Percentiles rank a stretch among this genome's conserved stretches.
Evolutionary conservation across 2,113 vertebrate species (phyloP).

Genomic region (Colinus virginianus): DNA sequence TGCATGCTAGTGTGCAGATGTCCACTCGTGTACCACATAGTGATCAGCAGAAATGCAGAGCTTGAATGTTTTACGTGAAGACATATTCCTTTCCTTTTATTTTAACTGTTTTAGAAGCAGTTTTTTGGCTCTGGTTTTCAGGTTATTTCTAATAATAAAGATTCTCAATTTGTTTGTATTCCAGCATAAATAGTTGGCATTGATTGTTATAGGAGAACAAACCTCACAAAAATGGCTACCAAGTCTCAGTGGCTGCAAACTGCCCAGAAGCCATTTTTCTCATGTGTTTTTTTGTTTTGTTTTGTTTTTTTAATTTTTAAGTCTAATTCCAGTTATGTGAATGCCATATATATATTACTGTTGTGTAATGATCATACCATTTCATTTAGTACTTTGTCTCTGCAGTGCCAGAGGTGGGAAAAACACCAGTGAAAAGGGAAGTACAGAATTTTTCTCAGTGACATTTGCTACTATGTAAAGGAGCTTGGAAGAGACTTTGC

Average conservation of each 20-base stretch:
- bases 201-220: neutral
- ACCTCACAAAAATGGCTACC: neutral
- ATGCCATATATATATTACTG: neutral
- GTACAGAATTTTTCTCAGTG: neutral
- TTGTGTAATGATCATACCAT: neutral
- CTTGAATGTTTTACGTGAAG: neutral
- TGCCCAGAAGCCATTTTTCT: neutral
- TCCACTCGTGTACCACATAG: neutral
- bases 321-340: neutral
- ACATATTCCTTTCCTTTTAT: neutral
- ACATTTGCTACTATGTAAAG: neutral
- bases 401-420: neutral
- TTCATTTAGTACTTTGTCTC: neutral
- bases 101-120: neutral
- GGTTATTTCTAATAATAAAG: neutral
- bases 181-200: neutral
- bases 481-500: neutral
- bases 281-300: neutral
- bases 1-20: neutral
- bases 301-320: neutral
- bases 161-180: neutral
- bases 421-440: neutral
- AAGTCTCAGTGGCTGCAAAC: neutral
- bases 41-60: neutral
- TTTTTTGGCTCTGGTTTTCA: neutral